A percentile compares a stretch with the other conserved stretches of the same genome.
Evolutionary conservation across 2,888 invertebrate species (phyloP).

Genomic region (Volucella bombylans): DNA sequence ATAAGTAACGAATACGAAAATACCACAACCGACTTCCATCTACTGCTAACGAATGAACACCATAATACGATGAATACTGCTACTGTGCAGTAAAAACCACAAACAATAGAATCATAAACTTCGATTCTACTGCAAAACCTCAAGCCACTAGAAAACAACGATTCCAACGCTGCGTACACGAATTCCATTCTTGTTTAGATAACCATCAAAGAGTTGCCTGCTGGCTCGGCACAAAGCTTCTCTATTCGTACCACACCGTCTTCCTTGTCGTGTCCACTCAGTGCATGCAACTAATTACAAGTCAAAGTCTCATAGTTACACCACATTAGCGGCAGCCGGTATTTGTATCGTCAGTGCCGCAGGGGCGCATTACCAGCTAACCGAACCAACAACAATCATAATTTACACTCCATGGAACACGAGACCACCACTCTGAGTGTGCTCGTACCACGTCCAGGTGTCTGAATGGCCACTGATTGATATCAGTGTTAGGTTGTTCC

Average conservation of each 20-base stretch:
- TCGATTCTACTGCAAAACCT: neutral
- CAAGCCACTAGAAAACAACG: slow-evolving; percentile 24
- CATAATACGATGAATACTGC: slow-evolving; percentile 1
- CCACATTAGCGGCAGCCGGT: slow-evolving; percentile 50
- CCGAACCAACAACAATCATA: slow-evolving; percentile 50
- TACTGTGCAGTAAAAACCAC: slow-evolving; percentile 2
- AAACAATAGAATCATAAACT: slow-evolving; percentile 70
- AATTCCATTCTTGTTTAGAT: slow-evolving; percentile 58
- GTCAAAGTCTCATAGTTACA: slow-evolving; percentile 50
- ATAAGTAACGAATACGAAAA: slow-evolving; percentile 39
- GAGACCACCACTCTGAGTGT: neutral
- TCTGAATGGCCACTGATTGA: slow-evolving; percentile 41
- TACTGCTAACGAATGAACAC: slow-evolving; percentile 27
- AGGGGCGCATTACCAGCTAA: slow-evolving; percentile 31
- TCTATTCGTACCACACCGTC: neutral
- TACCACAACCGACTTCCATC: neutral
- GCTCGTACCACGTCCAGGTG: slow-evolving; percentile 30
- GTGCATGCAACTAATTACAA: slow-evolving; percentile 54
- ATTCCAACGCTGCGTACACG: slow-evolving; percentile 58
- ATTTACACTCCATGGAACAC: slow-evolving; percentile 43
- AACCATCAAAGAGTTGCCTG: slow-evolving; percentile 51
- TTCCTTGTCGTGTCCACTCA: neutral
- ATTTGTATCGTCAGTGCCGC: slow-evolving; percentile 26
- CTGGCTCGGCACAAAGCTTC: slow-evolving; percentile 34
- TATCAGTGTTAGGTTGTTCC: slow-evolving; percentile 66